Conservation (phyloP, 2,888 invertebrate genomes). For the Labia minor region DNA sequence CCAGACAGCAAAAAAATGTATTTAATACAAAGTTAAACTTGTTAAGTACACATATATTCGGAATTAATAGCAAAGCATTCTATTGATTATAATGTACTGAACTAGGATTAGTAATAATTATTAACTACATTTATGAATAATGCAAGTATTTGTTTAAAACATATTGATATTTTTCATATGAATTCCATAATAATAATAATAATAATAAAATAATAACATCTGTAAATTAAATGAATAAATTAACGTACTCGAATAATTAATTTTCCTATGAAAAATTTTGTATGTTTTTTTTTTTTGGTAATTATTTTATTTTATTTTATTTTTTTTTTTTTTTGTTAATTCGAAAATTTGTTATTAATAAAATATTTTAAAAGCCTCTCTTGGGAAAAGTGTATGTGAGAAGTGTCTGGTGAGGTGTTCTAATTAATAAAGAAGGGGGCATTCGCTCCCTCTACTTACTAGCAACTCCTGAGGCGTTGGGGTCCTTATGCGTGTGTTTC, state of each 20-base stretch:
- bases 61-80: conserved; percentile 13
- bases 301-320: too few relatives aligned
- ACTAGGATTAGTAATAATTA: conserved; percentile 13
- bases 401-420: conserved; percentile 15
- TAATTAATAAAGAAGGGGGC: conserved; percentile 2
- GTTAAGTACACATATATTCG: conserved; percentile 13
- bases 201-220: not conserved
- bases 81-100: conserved; percentile 1
- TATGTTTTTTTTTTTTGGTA: not conserved
- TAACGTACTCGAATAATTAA: not conserved
- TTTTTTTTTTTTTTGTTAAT: too few relatives aligned
- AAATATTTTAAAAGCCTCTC: not conserved
- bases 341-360: too few relatives aligned
- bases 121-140: not conserved
- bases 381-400: not conserved
- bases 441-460: conserved; percentile 52
- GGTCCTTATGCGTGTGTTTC: conserved; percentile 91
- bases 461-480: conserved; percentile 76
- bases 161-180: not conserved
- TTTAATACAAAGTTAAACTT: not conserved
- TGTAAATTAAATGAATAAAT: not conserved
- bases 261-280: not conserved
- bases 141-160: not conserved
- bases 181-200: too few relatives aligned
- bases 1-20: conserved; percentile 1